phyloP scores from a whole-genome alignment of 92 coral and sea anemone genomes.

The Epizoanthus fatuus region DNA sequence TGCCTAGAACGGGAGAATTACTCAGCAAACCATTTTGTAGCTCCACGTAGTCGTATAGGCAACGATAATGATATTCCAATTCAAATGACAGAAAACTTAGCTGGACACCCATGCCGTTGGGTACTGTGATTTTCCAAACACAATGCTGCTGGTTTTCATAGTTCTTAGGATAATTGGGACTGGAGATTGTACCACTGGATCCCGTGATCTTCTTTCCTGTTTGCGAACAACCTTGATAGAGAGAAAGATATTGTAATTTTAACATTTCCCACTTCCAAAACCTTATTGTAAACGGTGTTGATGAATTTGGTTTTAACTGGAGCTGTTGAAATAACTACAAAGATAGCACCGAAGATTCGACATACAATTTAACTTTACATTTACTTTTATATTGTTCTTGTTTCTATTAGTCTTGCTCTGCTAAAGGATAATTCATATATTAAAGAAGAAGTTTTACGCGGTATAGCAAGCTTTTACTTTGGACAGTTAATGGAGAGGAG shows the following conservation, averaged over 20 bases:
- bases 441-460: too few species aligned
- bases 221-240: background rate
- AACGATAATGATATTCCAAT: conserved; percentile 57
- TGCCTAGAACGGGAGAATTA: conserved; percentile 78
- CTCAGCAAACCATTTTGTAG: conserved; percentile 80
- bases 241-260: background rate
- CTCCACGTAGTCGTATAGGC: conserved; percentile 84
- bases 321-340: too few species aligned
- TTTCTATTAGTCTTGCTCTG: too few species aligned
- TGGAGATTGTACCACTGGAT: conserved; percentile 79
- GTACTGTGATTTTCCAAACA: conserved; percentile 83
- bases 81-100: conserved; percentile 89
- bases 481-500: too few species aligned
- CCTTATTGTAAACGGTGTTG: too few species aligned
- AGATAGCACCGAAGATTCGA: too few species aligned
- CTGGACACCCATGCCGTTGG: conserved; percentile 68
- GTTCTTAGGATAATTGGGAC: conserved; percentile 79
- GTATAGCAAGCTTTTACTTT: too few species aligned
- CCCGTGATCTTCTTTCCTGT: conserved; percentile 5
- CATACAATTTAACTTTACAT: too few species aligned
- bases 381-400: too few species aligned
- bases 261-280: too few species aligned
- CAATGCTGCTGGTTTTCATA: conserved; percentile 75
- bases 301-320: too few species aligned
- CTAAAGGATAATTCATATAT: too few species aligned